Base-by-base conservation (phyloP, 53 echinoderm and acorn worm genomes). In the Actinopyga echinites region DNA sequence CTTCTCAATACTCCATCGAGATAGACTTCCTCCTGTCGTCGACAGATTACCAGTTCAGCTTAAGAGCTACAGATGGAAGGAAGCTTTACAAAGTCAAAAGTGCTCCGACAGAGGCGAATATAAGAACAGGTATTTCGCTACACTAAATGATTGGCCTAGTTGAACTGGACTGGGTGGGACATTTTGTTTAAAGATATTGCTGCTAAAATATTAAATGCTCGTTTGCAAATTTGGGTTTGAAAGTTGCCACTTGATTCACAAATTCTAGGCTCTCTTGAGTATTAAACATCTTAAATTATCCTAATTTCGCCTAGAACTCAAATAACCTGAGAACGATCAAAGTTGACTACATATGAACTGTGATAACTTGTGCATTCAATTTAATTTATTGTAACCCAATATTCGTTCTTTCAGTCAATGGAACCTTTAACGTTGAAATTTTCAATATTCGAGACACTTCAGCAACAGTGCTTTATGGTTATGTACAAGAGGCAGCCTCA, bases 21-120 rank as follows among this genome's bases (percentile, higher is more conserved):
- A 29, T 77, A 54, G 56, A 77, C 43, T 77, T 53, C 29, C 77
- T 77, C 15, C 54, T 24, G 25, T 55, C 77, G 5, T 77, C 77
- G 5, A 77, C 77, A 15, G 56, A 77, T 15, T 77, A 77, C 24
- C 56, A 54, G 49, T 77, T 77, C 56, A 77, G 77, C 21, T 49
- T 77, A 12, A 32, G 19, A 30, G 30, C 77, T 28, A 77, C 77
- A 20, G 21, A 12, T 2, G 77, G 77, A 77, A 24, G 30, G 9
- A 53, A 77, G 54, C 19, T 55, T 15, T 42, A 55, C 11, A 77
- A 49, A 33, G 33, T 77, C 1, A 28, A 77, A 56, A 77, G 77
- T 21, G 32, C 32, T 5, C 30, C 77, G 3, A 30, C 56, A 56
- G 56, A 55, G 21, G 32, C 49, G 0, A 43, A 30, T 30, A 5